Base-by-base conservation (phyloP, 2,888 invertebrate species). In the Synergus gifuensis region DNA sequence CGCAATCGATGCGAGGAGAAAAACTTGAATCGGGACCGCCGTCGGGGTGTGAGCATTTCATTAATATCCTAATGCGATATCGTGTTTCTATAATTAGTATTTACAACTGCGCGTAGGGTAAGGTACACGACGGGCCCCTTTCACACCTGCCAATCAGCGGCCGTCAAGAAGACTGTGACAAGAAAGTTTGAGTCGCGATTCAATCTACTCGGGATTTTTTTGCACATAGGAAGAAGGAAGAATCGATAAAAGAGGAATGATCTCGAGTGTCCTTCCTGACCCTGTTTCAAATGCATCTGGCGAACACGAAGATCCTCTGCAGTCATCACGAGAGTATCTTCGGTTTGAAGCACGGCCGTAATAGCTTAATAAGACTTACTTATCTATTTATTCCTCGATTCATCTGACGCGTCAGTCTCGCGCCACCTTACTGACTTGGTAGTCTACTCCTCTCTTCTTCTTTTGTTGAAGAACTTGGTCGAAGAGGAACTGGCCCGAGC, bases 31-130 rank as follows among this genome's bases (percentile, higher is more conserved):
- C 22, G 42, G 76, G 76, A 44, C 79, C 82, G 85, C 83, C 84
- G 86, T 82, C 83, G 84, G 85, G 81, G 85, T 86, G 88, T 87
- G 86, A 87, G 86, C 88, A 86, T 88, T 85, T 84, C 85, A 87
- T 87, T 87, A 86, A 86, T 87, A 87, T 87, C 83, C 89, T 89
- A 90, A 88, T 90, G 88, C 89, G 87, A 88, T 90, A 82, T 81
- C 79, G 79, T 78, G 79, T 81, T 81, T 78, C 79, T 78, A 83
- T 81, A 78, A 76, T 78, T 73, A 73, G 2, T 73, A 73, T 73
- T 54, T 73, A 73, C 73, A 73, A 73, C 36, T 73, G 54, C 73
- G 73, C 73, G 36, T 54, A 36, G 46, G 22, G 69, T 46, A 69
- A 54, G 49, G n/a, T 36, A 18, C 16, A 36, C 62, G 28, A 73